phyloP scores from a whole-genome alignment of 2,797 vertebrate species.

The Pseudopleuronectes americanus region DNA sequence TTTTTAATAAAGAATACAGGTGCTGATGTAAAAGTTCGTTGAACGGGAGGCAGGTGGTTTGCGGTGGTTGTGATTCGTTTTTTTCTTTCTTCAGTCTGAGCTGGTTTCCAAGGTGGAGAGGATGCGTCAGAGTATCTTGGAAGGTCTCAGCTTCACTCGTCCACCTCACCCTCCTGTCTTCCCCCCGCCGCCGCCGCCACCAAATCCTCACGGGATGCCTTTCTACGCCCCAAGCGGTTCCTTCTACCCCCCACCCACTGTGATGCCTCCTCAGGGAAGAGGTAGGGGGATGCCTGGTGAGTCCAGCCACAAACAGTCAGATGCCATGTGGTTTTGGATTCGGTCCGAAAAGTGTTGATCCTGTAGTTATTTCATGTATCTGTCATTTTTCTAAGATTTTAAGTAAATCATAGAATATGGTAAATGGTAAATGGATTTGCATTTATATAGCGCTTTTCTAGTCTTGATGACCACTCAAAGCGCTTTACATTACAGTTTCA shows the following conservation, averaged over 20 bases:
- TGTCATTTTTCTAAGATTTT: neutral
- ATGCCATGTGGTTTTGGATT: neutral
- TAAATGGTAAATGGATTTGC: too few species aligned
- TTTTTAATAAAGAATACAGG: too few species aligned
- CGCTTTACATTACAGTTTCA: too few species aligned
- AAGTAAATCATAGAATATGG: neutral
- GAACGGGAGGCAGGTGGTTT: neutral
- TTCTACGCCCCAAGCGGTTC: slow-evolving; percentile 86
- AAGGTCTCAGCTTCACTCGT: slow-evolving; percentile 93
- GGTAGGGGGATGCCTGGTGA: slow-evolving; percentile 90
- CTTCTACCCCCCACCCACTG: slow-evolving; percentile 90
- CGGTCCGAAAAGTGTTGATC: neutral
- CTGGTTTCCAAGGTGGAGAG: slow-evolving; percentile 94
- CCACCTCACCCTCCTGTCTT: slow-evolving; percentile 90
- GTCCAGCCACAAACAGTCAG: slow-evolving; percentile 29
- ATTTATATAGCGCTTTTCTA: too few species aligned
- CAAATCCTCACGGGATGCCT: slow-evolving; percentile 91
- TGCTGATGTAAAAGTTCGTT: too few species aligned
- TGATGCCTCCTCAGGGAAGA: slow-evolving; percentile 88
- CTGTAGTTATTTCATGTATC: neutral
- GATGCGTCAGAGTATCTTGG: slow-evolving; percentile 96
- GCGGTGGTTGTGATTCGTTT: neutral
- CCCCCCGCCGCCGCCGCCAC: slow-evolving; percentile 83
- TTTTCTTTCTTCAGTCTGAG: slow-evolving; percentile 82
- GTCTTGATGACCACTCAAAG: too few species aligned